phyloP scores from a whole-genome alignment of 2,113 vertebrate genomes.

The Phyllopteryx taeniolatus region DNA sequence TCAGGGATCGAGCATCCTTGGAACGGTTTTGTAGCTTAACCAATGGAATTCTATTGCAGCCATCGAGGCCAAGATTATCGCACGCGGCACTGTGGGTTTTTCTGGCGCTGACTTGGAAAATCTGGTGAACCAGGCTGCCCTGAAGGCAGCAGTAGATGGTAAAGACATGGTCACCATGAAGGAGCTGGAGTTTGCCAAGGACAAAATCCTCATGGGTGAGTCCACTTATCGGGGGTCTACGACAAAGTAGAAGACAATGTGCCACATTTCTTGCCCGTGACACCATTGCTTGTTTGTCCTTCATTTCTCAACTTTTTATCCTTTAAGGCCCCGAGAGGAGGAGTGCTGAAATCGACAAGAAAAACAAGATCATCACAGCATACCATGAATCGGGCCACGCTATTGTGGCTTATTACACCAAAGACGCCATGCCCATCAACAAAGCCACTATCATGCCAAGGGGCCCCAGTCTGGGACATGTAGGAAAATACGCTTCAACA shows the following conservation, averaged over 20 bases:
- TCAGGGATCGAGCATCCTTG: not conserved
- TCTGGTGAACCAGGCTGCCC: conserved; percentile 94
- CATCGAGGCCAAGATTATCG: conserved; percentile 88
- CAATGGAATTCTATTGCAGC: conserved; percentile 39
- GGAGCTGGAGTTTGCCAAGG: conserved; percentile 95
- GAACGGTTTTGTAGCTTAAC: not conserved
- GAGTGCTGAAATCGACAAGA: conserved; percentile 91
- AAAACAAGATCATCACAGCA: conserved; percentile 92
- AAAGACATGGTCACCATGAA: conserved; percentile 97
- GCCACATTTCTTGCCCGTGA: not conserved
- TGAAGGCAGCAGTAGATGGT: conserved; percentile 94
- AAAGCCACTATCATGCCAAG: conserved; percentile 99
- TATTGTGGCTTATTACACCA: conserved; percentile 94
- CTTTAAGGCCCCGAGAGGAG: conserved; percentile 87
- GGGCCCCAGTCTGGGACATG: conserved; percentile 93
- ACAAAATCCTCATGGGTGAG: conserved; percentile 97
- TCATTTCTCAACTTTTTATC: not conserved
- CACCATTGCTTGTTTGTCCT: not conserved
- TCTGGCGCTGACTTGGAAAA: conserved; percentile 97
- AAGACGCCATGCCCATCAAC: conserved; percentile 97
- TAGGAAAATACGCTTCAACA: conserved; percentile 54
- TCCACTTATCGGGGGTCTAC: not conserved
- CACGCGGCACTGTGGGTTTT: conserved; percentile 96
- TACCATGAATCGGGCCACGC: conserved; percentile 97
- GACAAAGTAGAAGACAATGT: not conserved